Conservation (phyloP, 2,888 invertebrate genomes). For the Orthonychiurus folsomi region DNA sequence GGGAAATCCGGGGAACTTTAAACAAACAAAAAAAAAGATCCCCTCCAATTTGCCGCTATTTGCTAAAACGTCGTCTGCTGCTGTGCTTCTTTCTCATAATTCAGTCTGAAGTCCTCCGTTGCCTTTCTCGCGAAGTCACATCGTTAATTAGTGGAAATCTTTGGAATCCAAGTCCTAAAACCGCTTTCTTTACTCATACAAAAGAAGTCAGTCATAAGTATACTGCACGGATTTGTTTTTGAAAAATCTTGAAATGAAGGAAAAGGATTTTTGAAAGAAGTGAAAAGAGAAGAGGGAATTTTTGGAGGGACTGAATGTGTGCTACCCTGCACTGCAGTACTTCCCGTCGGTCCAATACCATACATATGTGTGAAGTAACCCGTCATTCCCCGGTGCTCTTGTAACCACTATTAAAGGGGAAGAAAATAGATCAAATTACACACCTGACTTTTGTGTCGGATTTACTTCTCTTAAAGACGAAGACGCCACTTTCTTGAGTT, state of each 20-base stretch:
- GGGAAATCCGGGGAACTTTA: not conserved
- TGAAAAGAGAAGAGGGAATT: not conserved
- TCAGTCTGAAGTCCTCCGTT: slow-evolving; percentile 1
- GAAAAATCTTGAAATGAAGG: not conserved
- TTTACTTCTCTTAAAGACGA: not conserved
- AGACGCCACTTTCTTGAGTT: not conserved
- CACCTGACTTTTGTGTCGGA: not conserved
- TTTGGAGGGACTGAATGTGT: not conserved
- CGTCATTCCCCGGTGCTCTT: not conserved
- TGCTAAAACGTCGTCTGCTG: too few species aligned
- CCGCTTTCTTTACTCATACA: too few species aligned
- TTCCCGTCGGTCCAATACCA: not conserved
- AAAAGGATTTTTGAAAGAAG: not conserved
- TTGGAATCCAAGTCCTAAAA: not conserved
- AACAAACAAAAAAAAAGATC: too few species aligned
- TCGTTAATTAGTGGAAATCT: not conserved
- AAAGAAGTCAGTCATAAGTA: too few species aligned
- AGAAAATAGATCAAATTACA: not conserved
- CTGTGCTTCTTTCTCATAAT: not conserved
- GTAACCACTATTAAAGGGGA: not conserved
- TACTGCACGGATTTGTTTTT: too few species aligned
- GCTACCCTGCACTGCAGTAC: not conserved
- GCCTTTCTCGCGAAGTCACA: not conserved
- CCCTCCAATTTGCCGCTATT: not conserved
- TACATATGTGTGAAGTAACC: not conserved